A percentile compares a stretch with the other conserved stretches of the same genome.
Evolutionary conservation across 2,113 vertebrate genomes (phyloP).

Genomic region (Lophius piscatorius): DNA sequence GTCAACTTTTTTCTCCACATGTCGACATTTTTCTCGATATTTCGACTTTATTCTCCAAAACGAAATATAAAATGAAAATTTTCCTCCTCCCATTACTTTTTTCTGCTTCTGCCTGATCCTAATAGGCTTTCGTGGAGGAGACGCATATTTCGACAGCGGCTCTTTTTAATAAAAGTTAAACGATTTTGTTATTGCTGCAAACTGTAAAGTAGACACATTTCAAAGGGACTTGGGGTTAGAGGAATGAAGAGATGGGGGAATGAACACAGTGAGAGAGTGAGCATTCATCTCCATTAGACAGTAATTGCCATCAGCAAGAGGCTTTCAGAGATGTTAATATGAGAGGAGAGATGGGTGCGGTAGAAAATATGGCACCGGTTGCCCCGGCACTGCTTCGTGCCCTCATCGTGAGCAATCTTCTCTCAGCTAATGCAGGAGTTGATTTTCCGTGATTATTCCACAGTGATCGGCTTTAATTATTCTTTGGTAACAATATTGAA

Average conservation of each 20-base stretch:
- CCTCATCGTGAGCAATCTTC: constrained; percentile 39
- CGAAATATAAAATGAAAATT: too few species aligned
- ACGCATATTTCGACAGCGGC: constrained; percentile 1
- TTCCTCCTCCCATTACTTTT: too few species aligned
- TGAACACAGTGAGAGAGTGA: constrained; percentile 34
- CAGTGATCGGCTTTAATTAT: constrained; percentile 15
- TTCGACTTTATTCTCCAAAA: too few species aligned
- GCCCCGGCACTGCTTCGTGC: constrained; percentile 13
- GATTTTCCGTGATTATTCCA: constrained; percentile 40
- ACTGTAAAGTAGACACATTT: constrained; percentile 22
- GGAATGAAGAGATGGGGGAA: constrained; percentile 3
- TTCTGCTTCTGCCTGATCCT: too few species aligned
- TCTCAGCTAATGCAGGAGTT: constrained; percentile 43
- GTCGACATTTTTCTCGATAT: too few species aligned
- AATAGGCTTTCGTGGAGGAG: too few species aligned
- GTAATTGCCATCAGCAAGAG: constrained; percentile 59
- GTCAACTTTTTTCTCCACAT: too few species aligned
- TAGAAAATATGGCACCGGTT: constrained; percentile 5
- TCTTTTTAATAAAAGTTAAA: constrained; percentile 30
- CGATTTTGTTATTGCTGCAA: constrained; percentile 34
- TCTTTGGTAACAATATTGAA: constrained; percentile 30
- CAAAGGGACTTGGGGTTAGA: constrained; percentile 6
- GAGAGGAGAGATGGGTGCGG: constrained; percentile 18
- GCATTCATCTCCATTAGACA: constrained; percentile 65
- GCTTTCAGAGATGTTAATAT: constrained; percentile 54